Evolutionary conservation across 1,140 invertebrate genomes (phyloP), one percentile per base, ranked within the genome.

Genomic region (Aricia agestis): DNA sequence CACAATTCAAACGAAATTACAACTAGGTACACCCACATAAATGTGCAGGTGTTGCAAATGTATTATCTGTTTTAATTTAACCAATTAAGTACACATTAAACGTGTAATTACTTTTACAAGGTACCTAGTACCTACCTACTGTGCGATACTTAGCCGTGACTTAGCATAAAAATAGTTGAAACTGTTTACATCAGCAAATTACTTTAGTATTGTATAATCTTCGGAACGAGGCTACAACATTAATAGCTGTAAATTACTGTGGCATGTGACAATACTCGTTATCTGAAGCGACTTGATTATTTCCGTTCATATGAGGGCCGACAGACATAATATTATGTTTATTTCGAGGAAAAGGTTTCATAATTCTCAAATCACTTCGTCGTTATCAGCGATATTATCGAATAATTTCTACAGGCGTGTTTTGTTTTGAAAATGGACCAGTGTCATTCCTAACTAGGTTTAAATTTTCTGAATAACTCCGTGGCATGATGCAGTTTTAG

Each of bases 101-200:
- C 0, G 45, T 52, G 45, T 52, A 52, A 52, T 52, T 15, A 52
- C 45, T 52, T 36, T 15, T 9, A 52, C 45, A 52, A 52, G 25
- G 25, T 25, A 25, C 25, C n/a, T n/a, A n/a, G n/a, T n/a, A n/a
- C n/a, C n/a, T n/a, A n/a, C n/a, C 25, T 36, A 36, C 0, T 36
- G 36, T 36, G 36, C 36, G 36, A 52, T 52, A 52, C 45, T 13
- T 10, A 6, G 19, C 18, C 59, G 59, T 63, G 59, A 63, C 59
- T 63, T 4, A 0, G 59, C 59, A 63, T 63, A 19, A 63, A 63
- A 63, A 63, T 63, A 19, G 59, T 63, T 63, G 18, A 19, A 63
- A 63, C 1, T 19, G 18, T 63, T 63, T 63, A 63, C 58, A 9
- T 59, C 59, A 25, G 59, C 59, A 63, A 19, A 63, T 63, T 63